Base-by-base conservation (phyloP, 2,797 vertebrate species). In the Columba guinea region DNA sequence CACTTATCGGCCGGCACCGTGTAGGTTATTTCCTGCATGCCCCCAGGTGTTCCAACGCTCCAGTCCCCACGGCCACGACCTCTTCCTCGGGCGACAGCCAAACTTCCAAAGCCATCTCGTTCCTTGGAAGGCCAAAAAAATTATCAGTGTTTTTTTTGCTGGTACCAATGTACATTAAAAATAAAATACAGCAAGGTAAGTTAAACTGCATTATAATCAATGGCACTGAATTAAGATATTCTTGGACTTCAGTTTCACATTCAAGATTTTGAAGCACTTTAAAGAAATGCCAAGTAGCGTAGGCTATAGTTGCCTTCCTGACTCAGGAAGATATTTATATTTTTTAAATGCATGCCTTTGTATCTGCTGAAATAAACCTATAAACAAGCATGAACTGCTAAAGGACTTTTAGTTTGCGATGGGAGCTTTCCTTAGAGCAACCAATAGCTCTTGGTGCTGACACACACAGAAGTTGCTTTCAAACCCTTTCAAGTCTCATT, bases 1-100 rank as follows among this genome's bases (percentile, higher is more conserved):
- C 99, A 99, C 93, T 99, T 99, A 95, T 99, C 99, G 1, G 99
- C 99, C 8, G 99, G 99, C 96, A 99, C 99, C 0, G 99, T 99
- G 91, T 99, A 99, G 7, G 99, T 99, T 80, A 99, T 98, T 91
- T 99, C 99, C 97, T 99, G 99, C 96, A 99, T 92, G 6, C 99
- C 99, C 15, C 98, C 98, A 6, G 98, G 97, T 1, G 98, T 95
- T 17, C 98, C 99, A 93, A 99, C 94, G 53, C 97, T 99, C 97
- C 99, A 99, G 93, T 99, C 99, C 0, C 98, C 96, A 17, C 99
- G 98, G 37, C 99, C 98, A 49, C 99, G 98, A 60, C 99, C 98
- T 76, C 99, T 98, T 52, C 99, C 98, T 21, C 99, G 92, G 37
- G 98, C 83, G 5, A 98, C 98, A 5, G 99, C 96, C 5, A 99